Evolutionary conservation across 2,113 vertebrate genomes (phyloP), one percentile per base, ranked within the genome.

Genomic region (Siphamia tubifer): DNA sequence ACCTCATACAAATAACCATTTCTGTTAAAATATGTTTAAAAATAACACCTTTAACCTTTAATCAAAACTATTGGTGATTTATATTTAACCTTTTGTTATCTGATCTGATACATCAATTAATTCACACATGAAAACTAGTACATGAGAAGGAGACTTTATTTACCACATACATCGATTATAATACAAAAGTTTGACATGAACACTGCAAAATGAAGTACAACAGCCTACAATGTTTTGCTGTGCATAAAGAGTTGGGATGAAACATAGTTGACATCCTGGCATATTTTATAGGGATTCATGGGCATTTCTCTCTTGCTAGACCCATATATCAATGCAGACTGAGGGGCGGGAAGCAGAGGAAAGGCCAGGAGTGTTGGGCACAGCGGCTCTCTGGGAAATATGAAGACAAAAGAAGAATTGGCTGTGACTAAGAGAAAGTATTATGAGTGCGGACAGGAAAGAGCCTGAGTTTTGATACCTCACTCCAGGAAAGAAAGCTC

Each of bases 331-430:
- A 91, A 89, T 91, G 90, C 95, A 90, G 91, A 93, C 91, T 94
- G 91, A 92, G 91, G 88, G 93, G 87, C 87, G 77, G 90, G 81
- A 78, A 90, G 87, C 92, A 84, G 91, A 93, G 86, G 77, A 85
- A 92, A 92, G 92, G 81, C 84, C 87, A 79, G 87, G 77, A 90
- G 73, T 78, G 83, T 90, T 74, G 84, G 75, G 90, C 91, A 81
- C 75, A 86, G 40, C 84, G 88, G 86, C 93, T 91, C 85, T 84
- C 88, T 88, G 86, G 87, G 85, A 90, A 89, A 81, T 87, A 83
- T 92, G 92, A 95, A 94, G 93, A 94, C 87, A 89, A 91, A 93
- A 80, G 79, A 91, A 90, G 89, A 92, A 90, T 87, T 87, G 82
- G 74, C 86, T 77, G 86, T 86, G 87, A 90, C 87, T 81, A 85